These are phyloP conservation scores for Mobula birostris DNA, from an alignment of 2,113 vertebrate species.

Conservation along the genomic window DNA sequence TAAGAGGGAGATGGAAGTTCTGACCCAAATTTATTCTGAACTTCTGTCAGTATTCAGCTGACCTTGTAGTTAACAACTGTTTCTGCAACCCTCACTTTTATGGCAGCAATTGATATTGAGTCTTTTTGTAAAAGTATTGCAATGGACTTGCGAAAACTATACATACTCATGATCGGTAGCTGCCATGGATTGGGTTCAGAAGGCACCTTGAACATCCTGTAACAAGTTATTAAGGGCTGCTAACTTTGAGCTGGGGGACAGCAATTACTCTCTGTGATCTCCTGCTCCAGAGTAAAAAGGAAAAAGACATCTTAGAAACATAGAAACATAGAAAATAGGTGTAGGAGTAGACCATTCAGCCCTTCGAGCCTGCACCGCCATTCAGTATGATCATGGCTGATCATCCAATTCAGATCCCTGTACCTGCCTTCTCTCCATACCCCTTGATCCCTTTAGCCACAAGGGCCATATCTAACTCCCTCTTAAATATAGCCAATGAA, in stretches of 20 bases:
- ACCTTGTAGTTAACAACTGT: background rate
- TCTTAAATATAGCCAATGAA: no score
- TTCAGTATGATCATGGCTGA: no score
- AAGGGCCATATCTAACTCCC: no score
- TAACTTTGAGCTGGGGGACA: background rate
- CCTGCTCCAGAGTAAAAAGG: background rate
- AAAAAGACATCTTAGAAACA: no score
- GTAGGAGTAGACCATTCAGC: no score
- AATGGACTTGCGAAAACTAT: background rate
- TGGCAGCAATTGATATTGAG: background rate
- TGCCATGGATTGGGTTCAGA: background rate
- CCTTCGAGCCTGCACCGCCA: no score
- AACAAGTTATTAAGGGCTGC: background rate
- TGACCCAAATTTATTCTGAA: background rate
- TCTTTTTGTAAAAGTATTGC: background rate
- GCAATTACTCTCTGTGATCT: background rate
- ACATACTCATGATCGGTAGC: background rate
- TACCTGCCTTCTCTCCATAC: no score
- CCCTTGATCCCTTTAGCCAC: no score
- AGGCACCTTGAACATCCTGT: background rate
- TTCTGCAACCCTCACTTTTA: background rate
- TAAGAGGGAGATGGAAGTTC: background rate
- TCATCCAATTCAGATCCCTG: no score
- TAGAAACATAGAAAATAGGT: no score
- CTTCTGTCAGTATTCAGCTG: background rate